Conservation (phyloP, 2,888 invertebrate genomes). For the Drosophila meridiana region DNA sequence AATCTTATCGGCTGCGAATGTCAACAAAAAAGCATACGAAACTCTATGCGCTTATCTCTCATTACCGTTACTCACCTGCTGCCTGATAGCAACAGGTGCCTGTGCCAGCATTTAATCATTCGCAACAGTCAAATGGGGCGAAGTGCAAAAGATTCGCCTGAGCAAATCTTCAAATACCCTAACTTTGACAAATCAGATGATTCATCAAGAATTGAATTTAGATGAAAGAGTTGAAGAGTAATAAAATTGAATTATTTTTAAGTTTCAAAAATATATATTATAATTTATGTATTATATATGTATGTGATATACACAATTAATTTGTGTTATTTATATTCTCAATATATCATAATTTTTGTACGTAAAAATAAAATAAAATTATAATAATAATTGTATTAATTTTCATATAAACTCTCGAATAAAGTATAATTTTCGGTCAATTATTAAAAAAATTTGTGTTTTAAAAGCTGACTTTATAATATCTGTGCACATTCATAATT, state of each 20-base stretch:
- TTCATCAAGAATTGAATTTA: not conserved
- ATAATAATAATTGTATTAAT: too few species aligned
- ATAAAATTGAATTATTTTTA: not conserved
- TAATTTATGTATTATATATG: not conserved
- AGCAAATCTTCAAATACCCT: slow-evolving; percentile 25
- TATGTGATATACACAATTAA: too few species aligned
- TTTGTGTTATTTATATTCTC: too few species aligned
- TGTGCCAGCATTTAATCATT: slow-evolving; percentile 56
- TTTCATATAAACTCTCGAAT: too few species aligned
- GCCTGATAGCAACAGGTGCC: slow-evolving; percentile 74
- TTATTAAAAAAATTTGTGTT: not conserved
- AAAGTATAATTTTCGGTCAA: too few species aligned
- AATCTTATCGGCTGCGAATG: slow-evolving; percentile 68
- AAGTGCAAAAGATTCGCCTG: not conserved
- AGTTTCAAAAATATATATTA: not conserved
- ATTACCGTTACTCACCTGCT: slow-evolving; percentile 64
- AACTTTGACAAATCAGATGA: not conserved
- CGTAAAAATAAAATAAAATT: too few species aligned
- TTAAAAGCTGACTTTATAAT: too few species aligned
- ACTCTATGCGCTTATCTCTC: slow-evolving; percentile 57
- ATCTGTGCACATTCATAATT: too few species aligned
- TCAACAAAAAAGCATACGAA: slow-evolving; percentile 56
- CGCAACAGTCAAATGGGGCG: slow-evolving; percentile 59
- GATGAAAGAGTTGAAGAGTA: not conserved
- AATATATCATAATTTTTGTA: too few species aligned